A percentile compares a stretch with the other conserved stretches of the same genome.
Evolutionary conservation across 2,888 invertebrate genomes (phyloP).

Genomic region (Cheilosia pagana): DNA sequence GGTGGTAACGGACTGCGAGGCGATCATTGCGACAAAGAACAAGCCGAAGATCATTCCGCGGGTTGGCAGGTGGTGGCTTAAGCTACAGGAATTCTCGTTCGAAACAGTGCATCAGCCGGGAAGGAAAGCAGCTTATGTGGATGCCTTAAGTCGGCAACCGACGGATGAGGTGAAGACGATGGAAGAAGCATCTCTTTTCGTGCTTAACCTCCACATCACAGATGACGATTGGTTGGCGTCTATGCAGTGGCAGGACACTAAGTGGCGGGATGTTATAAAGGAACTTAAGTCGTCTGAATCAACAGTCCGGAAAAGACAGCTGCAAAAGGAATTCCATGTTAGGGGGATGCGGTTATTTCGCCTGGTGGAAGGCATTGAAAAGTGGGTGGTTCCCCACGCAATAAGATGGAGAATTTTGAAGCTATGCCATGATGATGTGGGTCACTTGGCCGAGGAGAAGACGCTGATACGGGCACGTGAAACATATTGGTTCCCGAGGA

Average conservation of each 20-base stretch:
- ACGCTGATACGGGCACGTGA: background rate
- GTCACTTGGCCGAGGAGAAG: constrained; percentile 36
- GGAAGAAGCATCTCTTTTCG: constrained; percentile 23
- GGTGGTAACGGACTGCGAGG: constrained; percentile 10
- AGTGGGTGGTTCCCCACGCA: constrained; percentile 19
- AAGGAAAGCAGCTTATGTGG: constrained; percentile 16
- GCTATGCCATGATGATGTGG: constrained; percentile 38
- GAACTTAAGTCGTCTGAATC: background rate
- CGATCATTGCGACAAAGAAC: constrained; percentile 3
- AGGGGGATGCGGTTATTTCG: constrained; percentile 4
- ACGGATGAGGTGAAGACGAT: constrained; percentile 2
- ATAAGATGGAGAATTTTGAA: constrained; percentile 45
- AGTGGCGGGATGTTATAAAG: constrained; percentile 9
- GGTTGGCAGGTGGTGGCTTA: constrained; percentile 20
- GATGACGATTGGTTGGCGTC: constrained; percentile 26
- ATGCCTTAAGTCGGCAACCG: constrained; percentile 26
- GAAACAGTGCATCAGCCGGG: constrained; percentile 32
- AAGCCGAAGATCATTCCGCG: constrained; percentile 6
- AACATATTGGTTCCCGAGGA: constrained; percentile 32
- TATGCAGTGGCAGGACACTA: constrained; percentile 33
- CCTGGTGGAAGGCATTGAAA: background rate
- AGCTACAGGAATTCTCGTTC: constrained; percentile 39
- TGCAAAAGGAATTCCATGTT: constrained; percentile 8
- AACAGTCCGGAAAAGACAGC: background rate
- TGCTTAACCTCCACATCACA: constrained; percentile 13